Evolutionary conservation across 2,113 vertebrate species (phyloP), one percentile per base, ranked within the genome.

Genomic region (Pan paniscus): DNA sequence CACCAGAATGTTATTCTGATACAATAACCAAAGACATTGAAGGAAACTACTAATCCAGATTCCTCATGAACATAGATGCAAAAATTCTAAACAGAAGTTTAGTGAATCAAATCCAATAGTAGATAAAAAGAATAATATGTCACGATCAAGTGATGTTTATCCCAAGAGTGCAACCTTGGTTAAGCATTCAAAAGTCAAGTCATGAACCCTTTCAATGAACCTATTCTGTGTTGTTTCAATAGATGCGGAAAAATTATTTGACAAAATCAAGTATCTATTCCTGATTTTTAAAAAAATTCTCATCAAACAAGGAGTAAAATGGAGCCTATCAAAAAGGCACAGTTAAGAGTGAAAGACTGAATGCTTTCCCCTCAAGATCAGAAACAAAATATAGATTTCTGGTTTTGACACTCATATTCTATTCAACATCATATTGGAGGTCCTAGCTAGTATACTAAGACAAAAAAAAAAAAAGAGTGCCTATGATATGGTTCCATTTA

Each of bases 1-100:
- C 25, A 9, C 80, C 32, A 93, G 64, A 27, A 89, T 16, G 85
- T 94, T 67, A 89, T 94, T 73, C 52, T 85, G 55, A 85, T 16
- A 57, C 38, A 59, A 25, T 59, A 83, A 72, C 50, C 35, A 61
- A 75, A 96, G 70, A 68, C 7, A 67, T 5, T 68, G 22, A 18
- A 79, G 82, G 43, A 81, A 90, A 93, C 57, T 90, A 50, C 25
- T 86, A 87, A 82, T 30, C 22, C 40, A 76, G 40, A 64, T 35
- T 40, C 16, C 25, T 86, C 30, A 38, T 88, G 72, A 89, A 82
- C 64, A 94, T 89, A 84, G 32, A 75, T 84, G 46, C 18, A 94
- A 96, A 93, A 95, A 50, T 88, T 93, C 61, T 83, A 55, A 93
- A 84, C 68, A 75, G 40, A 82, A 93, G 52, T 82, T 85, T 76